A percentile compares a stretch with the other conserved stretches of the same genome.
These are phyloP conservation scores for Apotomis betuletana DNA, from an alignment of 2,888 invertebrate genomes.

Conservation along the genomic window DNA sequence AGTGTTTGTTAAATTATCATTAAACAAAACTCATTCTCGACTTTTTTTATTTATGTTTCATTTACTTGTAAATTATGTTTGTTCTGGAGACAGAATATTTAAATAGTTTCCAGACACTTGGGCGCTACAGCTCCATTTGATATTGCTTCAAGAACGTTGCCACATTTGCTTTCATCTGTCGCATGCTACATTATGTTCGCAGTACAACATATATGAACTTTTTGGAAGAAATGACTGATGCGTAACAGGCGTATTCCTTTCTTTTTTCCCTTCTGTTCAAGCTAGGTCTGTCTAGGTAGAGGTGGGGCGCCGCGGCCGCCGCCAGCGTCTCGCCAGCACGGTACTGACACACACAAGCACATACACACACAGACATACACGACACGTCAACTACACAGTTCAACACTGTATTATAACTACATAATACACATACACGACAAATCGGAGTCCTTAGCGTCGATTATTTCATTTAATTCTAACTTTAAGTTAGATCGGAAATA, in stretches of 20 bases:
- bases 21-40: background rate
- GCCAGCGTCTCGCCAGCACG: conserved; percentile 72
- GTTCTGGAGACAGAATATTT: background rate
- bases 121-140: conserved; percentile 28
- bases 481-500: too few relatives aligned
- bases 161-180: conserved; percentile 38
- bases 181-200: conserved; percentile 48
- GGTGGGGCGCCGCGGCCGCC: conserved; percentile 69
- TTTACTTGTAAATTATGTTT: too few relatives aligned
- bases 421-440: conserved; percentile 43
- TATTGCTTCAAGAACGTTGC: conserved; percentile 35
- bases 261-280: conserved; percentile 82
- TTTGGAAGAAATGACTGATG: conserved; percentile 82
- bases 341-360: conserved; percentile 70
- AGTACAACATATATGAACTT: conserved; percentile 52
- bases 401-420: conserved; percentile 45
- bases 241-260: conserved; percentile 80
- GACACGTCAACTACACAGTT: conserved; percentile 39
- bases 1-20: conserved; percentile 19
- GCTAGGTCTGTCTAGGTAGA: conserved; percentile 84
- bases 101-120: background rate
- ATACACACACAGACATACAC: conserved; percentile 43
- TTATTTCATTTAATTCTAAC: background rate
- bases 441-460: conserved; percentile 17
- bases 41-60: background rate